These are phyloP conservation scores for Monodelphis domestica DNA, from an alignment of 2,797 vertebrate genomes.

Conservation along the genomic window DNA sequence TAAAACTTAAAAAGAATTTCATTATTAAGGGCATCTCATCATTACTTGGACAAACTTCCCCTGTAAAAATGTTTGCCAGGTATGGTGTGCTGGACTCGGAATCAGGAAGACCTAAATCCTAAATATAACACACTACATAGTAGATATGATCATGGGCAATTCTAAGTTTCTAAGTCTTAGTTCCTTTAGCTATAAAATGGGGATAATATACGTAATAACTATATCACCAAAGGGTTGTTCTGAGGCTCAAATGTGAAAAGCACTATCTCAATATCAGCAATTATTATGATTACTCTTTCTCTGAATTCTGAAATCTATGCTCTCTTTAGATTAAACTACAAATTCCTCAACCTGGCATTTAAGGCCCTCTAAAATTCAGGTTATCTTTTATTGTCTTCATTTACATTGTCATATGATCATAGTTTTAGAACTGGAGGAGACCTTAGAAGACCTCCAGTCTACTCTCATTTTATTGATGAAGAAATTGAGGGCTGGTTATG, in stretches of 20 bases:
- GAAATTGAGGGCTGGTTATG: not conserved
- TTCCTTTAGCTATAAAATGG: not conserved
- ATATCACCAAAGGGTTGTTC: not conserved
- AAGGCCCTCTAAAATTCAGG: not conserved
- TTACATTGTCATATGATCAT: not conserved
- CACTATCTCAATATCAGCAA: not conserved
- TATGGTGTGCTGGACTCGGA: not conserved
- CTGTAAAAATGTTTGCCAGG: not conserved
- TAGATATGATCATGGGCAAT: not conserved
- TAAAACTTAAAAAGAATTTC: not conserved
- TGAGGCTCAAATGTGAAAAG: not conserved
- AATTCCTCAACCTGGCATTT: not conserved
- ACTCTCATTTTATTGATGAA: not conserved
- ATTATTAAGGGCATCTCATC: not conserved
- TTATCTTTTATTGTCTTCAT: not conserved
- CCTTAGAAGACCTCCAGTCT: not conserved
- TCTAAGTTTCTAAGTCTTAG: not conserved
- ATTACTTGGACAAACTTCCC: not conserved
- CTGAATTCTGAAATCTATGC: not conserved
- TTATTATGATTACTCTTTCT: not conserved
- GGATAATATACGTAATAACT: not conserved
- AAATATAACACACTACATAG: not conserved
- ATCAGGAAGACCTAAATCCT: not conserved
- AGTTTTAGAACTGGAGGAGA: not conserved
- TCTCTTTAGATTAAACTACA: not conserved